Conservation (phyloP, 2,797 vertebrate genomes). For the Dipus sagitta region DNA sequence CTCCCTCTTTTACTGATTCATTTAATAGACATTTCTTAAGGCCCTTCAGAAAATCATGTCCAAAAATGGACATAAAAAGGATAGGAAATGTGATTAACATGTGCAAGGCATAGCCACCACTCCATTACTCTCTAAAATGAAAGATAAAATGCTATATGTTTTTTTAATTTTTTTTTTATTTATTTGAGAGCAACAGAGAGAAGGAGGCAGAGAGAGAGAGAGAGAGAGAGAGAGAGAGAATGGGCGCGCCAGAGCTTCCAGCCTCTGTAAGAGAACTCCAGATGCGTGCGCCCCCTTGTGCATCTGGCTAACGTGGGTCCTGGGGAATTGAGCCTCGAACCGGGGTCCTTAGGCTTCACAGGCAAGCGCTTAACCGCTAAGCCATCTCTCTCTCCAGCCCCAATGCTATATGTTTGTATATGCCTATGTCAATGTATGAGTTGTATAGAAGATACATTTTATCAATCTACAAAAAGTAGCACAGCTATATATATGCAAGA, state of each 20-base stretch:
- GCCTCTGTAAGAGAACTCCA: no score
- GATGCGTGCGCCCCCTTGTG: no score
- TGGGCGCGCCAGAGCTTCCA: no score
- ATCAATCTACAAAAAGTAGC: neutral
- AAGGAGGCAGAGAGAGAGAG: no score
- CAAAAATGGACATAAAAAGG: neutral
- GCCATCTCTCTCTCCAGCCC: no score
- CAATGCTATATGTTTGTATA: neutral
- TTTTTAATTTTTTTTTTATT: no score
- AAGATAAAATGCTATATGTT: neutral
- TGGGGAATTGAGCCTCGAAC: no score
- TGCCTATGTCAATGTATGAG: neutral
- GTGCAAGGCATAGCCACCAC: neutral
- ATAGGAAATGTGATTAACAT: neutral
- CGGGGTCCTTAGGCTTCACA: no score
- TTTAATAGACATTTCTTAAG: neutral
- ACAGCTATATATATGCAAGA: neutral
- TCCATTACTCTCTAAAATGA: neutral
- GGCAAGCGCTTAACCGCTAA: no score
- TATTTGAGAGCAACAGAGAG: no score
- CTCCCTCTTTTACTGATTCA: neutral
- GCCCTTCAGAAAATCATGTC: neutral
- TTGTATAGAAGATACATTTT: neutral
- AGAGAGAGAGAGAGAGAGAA: no score
- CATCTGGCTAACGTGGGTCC: no score